A percentile compares a stretch with the other conserved stretches of the same genome.
These are phyloP conservation scores for Neomonachus schauinslandi DNA, from an alignment of 2,113 vertebrate genomes.

Conservation along the genomic window DNA sequence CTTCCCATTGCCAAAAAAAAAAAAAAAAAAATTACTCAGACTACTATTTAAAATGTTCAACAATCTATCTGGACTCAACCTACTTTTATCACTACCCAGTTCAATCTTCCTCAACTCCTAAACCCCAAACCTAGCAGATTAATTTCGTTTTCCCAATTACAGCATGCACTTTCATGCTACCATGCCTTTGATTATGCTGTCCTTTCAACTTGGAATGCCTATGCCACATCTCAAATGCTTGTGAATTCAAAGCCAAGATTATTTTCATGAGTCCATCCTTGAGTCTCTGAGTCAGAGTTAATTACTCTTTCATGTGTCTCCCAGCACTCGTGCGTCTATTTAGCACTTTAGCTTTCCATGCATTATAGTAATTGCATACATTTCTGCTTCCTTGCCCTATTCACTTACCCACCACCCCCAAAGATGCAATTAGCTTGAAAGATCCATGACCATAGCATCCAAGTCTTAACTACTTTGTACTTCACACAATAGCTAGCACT, in stretches of 20 bases:
- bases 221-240: not conserved
- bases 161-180: not conserved
- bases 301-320: not conserved
- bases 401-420: not conserved
- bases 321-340: not conserved
- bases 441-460: not conserved
- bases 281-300: not conserved
- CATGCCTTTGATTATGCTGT: not conserved
- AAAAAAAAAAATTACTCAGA: not conserved
- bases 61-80: not conserved
- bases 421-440: constrained; percentile 7
- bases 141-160: not conserved
- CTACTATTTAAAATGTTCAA: not conserved
- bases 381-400: not conserved
- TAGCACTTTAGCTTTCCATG: not conserved
- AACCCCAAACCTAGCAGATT: not conserved
- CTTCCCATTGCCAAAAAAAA: not conserved
- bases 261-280: not conserved
- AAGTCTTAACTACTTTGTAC: not conserved
- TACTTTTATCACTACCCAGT: not conserved
- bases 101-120: not conserved
- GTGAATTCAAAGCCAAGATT: not conserved
- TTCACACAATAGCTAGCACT: not conserved
- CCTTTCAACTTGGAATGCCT: not conserved
- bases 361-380: not conserved